phyloP scores from a whole-genome alignment of 2,888 invertebrate genomes.

The Graphium colonna region DNA sequence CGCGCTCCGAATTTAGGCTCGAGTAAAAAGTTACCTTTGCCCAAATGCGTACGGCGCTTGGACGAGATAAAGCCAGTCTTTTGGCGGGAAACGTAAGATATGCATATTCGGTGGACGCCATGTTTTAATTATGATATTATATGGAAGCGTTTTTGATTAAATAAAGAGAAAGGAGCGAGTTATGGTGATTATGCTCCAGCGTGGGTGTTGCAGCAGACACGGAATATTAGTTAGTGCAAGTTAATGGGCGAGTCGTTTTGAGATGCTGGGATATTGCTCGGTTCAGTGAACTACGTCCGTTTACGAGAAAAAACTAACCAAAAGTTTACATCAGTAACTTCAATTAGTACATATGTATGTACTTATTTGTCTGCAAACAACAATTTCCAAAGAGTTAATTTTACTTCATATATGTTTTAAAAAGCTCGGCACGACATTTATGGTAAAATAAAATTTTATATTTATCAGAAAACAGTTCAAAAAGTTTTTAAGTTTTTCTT shows the following conservation, averaged over 20 bases:
- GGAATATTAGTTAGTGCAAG: neutral
- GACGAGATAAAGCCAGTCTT: constrained; percentile 33
- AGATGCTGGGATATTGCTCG: neutral
- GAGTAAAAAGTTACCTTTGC: constrained; percentile 51
- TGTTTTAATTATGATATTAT: constrained; percentile 36
- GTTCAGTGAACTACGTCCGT: neutral
- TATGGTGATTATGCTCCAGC: neutral
- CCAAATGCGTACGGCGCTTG: constrained; percentile 46
- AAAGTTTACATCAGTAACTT: too few relatives aligned
- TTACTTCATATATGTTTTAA: neutral
- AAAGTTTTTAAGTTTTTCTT: too few relatives aligned
- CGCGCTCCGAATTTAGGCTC: constrained; percentile 43
- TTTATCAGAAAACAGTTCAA: too few relatives aligned
- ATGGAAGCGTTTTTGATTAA: constrained; percentile 22
- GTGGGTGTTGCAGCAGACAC: constrained; percentile 1
- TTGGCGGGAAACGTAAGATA: constrained; percentile 49
- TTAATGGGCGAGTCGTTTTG: neutral
- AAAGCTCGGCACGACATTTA: too few relatives aligned
- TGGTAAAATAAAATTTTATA: too few relatives aligned
- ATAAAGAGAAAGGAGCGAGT: constrained; percentile 22
- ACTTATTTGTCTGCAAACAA: too few relatives aligned
- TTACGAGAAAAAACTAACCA: too few relatives aligned
- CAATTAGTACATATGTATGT: too few relatives aligned
- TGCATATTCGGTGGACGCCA: constrained; percentile 40
- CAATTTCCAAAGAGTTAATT: neutral